Evolutionary conservation across 1,140 invertebrate genomes (phyloP).

Genomic region (Vollenhovia emeryi): DNA sequence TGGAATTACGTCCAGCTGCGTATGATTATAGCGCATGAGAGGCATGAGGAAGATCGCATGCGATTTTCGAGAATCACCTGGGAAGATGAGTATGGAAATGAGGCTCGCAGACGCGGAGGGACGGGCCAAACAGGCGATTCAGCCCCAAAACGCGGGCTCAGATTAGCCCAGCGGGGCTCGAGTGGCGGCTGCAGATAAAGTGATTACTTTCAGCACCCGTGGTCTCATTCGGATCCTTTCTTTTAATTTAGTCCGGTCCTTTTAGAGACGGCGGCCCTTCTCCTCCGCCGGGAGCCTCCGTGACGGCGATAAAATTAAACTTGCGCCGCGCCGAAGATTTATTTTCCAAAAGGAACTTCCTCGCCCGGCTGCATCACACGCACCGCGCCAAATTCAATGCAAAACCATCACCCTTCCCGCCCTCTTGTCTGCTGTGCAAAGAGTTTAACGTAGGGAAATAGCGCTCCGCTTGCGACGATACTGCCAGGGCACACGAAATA

Average conservation of each 20-base stretch:
- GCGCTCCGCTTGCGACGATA: neutral
- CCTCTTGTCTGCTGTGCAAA: neutral
- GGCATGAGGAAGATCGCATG: constrained; percentile 17
- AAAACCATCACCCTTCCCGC: neutral
- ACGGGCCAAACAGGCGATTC: constrained; percentile 53
- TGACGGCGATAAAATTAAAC: constrained; percentile 75
- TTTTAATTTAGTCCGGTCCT: constrained; percentile 75
- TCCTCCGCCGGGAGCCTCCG: constrained; percentile 45
- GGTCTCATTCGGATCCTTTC: constrained; percentile 77
- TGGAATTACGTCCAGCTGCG: constrained; percentile 38
- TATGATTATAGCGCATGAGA: constrained; percentile 27
- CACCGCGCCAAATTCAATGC: constrained; percentile 46
- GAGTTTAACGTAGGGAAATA: constrained; percentile 43
- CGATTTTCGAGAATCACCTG: constrained; percentile 58
- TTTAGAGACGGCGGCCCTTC: constrained; percentile 43
- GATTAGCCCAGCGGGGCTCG: constrained; percentile 67
- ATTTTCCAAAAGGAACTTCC: constrained; percentile 55
- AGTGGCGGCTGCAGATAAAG: constrained; percentile 76
- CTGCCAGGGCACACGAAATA: neutral
- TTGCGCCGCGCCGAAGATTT: constrained; percentile 65
- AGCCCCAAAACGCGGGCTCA: constrained; percentile 63
- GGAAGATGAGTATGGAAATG: constrained; percentile 67
- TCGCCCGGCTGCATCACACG: constrained; percentile 36
- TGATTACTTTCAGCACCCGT: constrained; percentile 75
- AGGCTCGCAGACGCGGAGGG: constrained; percentile 27